phyloP scores from a whole-genome alignment of 1,140 invertebrate species.

The Aphidius gifuensis region DNA sequence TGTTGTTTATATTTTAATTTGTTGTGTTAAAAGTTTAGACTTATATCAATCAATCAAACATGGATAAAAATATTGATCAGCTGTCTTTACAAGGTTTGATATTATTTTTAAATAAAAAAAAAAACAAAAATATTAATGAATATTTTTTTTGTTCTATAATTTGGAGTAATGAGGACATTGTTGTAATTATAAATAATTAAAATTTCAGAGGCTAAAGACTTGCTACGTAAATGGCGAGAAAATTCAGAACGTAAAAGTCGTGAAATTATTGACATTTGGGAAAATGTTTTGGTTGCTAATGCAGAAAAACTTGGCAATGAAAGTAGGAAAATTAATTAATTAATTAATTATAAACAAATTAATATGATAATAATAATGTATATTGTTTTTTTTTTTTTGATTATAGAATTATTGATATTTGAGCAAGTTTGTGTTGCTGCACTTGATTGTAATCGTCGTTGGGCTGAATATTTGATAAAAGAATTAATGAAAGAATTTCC shows the following conservation, averaged over 20 bases:
- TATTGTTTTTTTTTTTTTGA: conserved; percentile 26
- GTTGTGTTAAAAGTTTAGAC: too few species aligned
- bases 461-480: conserved; percentile 79
- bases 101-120: too few species aligned
- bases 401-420: conserved; percentile 77
- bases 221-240: conserved; percentile 86
- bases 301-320: conserved; percentile 87
- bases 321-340: conserved; percentile 59
- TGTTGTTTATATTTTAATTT: too few species aligned
- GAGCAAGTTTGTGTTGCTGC: conserved; percentile 94
- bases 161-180: background rate
- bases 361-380: conserved; percentile 8
- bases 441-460: conserved; percentile 77
- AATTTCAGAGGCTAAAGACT: conserved; percentile 73
- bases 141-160: too few species aligned
- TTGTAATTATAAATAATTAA: conserved; percentile 6
- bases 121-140: too few species aligned
- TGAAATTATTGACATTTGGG: conserved; percentile 87
- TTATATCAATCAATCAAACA: too few species aligned
- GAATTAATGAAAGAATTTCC: conserved; percentile 83
- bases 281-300: conserved; percentile 69
- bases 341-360: conserved; percentile 6
- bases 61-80: too few species aligned
- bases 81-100: too few species aligned
- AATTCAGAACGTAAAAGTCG: conserved; percentile 85